A percentile compares a stretch with the other conserved stretches of the same genome.
These are phyloP conservation scores for Ostrea edulis DNA, from an alignment of 1,140 invertebrate species.

Conservation along the genomic window DNA sequence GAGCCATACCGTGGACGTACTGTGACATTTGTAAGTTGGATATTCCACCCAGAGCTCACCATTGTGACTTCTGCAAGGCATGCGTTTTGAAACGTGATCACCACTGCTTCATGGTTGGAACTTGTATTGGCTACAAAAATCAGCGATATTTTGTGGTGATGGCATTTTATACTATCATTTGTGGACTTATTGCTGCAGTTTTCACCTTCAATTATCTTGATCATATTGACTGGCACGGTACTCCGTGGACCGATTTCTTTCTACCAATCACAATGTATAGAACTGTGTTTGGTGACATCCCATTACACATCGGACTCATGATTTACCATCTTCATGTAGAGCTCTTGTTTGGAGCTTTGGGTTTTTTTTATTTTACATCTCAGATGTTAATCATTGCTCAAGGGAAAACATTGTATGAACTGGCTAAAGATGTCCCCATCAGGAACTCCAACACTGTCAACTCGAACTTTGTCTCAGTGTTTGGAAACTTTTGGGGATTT, in stretches of 20 bases:
- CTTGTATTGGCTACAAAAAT: conserved; percentile 94
- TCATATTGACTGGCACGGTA: conserved; percentile 30
- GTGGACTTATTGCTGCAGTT: conserved; percentile 48
- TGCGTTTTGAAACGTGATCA: conserved; percentile 96
- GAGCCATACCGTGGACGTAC: conserved; percentile 55
- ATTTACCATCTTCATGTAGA: conserved; percentile 61
- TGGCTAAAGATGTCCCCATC: conserved; percentile 59
- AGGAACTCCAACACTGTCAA: conserved; percentile 52
- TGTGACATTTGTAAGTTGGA: conserved; percentile 59
- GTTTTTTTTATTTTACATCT: conserved; percentile 60
- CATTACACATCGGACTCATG: conserved; percentile 49
- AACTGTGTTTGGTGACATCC: conserved; percentile 45
- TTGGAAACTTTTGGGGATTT: conserved; percentile 71
- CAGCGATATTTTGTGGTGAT: conserved; percentile 93
- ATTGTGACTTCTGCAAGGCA: conserved; percentile 63
- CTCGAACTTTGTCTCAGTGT: conserved; percentile 71
- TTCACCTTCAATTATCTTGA: conserved; percentile 58
- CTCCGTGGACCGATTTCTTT: conserved; percentile 57
- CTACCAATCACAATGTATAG: conserved; percentile 53
- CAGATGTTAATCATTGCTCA: conserved; percentile 59
- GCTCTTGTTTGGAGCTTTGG: conserved; percentile 54
- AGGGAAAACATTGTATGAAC: conserved; percentile 67
- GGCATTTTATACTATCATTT: conserved; percentile 83
- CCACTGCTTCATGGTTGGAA: conserved; percentile 94
- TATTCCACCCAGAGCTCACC: conserved; percentile 61